Conservation (phyloP, 2,113 vertebrate species). For the Petaurus breviceps region DNA sequence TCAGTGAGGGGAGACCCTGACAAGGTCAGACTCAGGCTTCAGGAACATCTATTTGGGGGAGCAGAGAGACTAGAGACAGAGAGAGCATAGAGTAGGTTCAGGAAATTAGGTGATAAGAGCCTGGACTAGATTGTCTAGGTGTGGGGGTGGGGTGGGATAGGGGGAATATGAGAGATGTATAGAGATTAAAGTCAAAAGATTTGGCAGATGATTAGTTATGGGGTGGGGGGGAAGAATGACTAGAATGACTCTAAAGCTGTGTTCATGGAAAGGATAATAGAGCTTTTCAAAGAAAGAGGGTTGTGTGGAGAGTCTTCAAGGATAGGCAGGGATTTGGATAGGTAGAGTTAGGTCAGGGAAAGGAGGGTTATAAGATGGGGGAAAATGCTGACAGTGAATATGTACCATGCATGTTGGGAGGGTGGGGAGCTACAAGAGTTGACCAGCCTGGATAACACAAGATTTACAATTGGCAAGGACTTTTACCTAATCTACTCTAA, state of each 20-base stretch:
- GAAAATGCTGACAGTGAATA: neutral
- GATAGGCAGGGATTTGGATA: neutral
- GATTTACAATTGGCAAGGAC: neutral
- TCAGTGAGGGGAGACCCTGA: neutral
- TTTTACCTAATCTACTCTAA: neutral
- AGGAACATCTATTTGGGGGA: neutral
- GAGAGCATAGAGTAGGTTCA: neutral
- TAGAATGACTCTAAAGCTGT: neutral
- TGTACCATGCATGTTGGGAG: neutral
- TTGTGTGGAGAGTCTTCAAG: neutral
- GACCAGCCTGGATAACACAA: neutral
- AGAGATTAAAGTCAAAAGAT: neutral
- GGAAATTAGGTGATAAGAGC: neutral
- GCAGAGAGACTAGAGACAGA: neutral
- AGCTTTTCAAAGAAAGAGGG: neutral
- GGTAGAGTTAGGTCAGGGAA: neutral
- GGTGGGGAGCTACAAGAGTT: neutral
- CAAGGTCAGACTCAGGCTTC: neutral
- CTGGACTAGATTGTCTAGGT: neutral
- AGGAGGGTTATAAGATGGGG: neutral
- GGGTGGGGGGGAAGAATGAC: neutral
- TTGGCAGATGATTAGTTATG: neutral
- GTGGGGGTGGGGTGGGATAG: neutral
- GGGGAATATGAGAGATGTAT: neutral
- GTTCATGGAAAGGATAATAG: neutral